phyloP scores from a whole-genome alignment of 1,140 invertebrate species.

The Zaprionus taronus region DNA sequence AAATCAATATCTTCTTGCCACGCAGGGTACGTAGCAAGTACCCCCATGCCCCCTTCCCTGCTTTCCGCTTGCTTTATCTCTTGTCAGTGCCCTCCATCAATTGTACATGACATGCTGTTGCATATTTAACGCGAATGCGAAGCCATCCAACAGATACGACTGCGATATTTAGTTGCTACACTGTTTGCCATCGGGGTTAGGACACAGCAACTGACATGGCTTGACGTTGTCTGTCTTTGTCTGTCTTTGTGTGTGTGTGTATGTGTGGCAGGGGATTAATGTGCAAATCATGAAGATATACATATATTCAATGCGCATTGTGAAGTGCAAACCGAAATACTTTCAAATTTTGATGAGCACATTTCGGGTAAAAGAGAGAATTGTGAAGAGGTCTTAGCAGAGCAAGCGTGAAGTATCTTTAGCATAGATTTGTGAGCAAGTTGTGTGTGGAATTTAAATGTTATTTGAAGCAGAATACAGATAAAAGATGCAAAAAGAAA shows the following conservation, averaged over 20 bases:
- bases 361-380: background rate
- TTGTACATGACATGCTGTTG: constrained; percentile 52
- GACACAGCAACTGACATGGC: background rate
- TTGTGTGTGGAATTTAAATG: background rate
- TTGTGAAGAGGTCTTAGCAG: background rate
- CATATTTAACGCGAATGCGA: constrained; percentile 51
- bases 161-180: constrained; percentile 19
- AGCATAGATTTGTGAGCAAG: background rate
- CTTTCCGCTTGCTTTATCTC: background rate
- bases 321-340: constrained; percentile 10
- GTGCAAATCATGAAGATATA: constrained; percentile 39
- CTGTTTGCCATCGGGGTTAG: background rate
- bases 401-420: background rate
- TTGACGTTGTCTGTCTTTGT: background rate
- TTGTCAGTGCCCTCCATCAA: constrained; percentile 11
- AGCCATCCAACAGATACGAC: constrained; percentile 46
- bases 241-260: background rate
- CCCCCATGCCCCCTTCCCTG: background rate
- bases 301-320: constrained; percentile 23
- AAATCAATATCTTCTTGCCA: constrained; percentile 59
- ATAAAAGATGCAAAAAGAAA: background rate
- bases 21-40: background rate
- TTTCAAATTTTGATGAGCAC: constrained; percentile 25
- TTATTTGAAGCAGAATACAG: background rate
- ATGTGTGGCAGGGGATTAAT: constrained; percentile 1